Conservation (phyloP, 2,113 vertebrate genomes). For the Lanius collurio region DNA sequence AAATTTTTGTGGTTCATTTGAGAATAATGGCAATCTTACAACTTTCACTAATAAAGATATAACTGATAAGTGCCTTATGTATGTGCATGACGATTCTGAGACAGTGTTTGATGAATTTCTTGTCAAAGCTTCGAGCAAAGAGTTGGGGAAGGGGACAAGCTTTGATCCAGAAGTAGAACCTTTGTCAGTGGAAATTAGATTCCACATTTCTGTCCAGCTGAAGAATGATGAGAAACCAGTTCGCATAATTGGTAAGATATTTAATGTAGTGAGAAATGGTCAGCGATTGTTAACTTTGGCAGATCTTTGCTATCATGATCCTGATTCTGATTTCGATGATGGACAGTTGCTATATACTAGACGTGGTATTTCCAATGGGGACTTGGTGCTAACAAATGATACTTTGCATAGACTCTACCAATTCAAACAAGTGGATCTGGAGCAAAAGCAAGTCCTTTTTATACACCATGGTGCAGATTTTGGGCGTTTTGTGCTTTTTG, state of each 20-base stretch:
- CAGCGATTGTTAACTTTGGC: conserved; percentile 82
- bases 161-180: conserved; percentile 42
- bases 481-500: conserved; percentile 86
- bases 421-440: conserved; percentile 84
- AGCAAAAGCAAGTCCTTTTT: conserved; percentile 82
- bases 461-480: conserved; percentile 78
- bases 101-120: conserved; percentile 78
- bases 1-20: conserved; percentile 75
- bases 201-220: conserved; percentile 81
- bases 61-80: conserved; percentile 78
- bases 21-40: conserved; percentile 74
- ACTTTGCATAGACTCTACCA: conserved; percentile 81
- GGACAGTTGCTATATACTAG: conserved; percentile 82
- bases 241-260: conserved; percentile 81
- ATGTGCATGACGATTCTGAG: conserved; percentile 89
- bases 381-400: conserved; percentile 82
- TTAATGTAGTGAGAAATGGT: conserved; percentile 80
- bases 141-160: neutral
- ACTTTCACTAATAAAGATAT: conserved; percentile 84
- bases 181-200: conserved; percentile 74
- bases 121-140: conserved; percentile 73
- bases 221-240: conserved; percentile 90
- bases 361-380: conserved; percentile 86
- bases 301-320: conserved; percentile 85
- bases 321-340: conserved; percentile 86